Evolutionary conservation across 2,888 invertebrate genomes (phyloP), one percentile per base, ranked within the genome.

Genomic region (Tenthredo distinguenda): DNA sequence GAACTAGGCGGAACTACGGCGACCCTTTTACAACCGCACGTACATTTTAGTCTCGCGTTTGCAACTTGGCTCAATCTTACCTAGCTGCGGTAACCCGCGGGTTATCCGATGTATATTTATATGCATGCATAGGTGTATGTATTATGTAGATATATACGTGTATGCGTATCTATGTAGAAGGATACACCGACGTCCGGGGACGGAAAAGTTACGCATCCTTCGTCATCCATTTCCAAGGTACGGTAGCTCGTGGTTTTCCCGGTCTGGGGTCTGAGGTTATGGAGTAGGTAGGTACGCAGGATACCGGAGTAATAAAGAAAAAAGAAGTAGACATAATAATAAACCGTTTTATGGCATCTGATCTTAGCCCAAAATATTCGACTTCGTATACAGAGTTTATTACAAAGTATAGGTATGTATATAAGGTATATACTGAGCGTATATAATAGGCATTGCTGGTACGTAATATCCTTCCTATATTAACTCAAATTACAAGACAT

Each of bases 291-390:
- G 26, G 26, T 21, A 76, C 40, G 43, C 26, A 21, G 26, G 43
- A 76, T 47, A 43, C 26, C 26, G 26, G 15, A 47, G 47, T 26
- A 76, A 76, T 76, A 37, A 71, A 71, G 40, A 71, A 37, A 40
- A 71, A 71, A 40, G 6, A 43, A 10, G 21, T 76, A 40, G 76
- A 76, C 47, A 43, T 47, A 76, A 76, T 76, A 76, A 76, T 76
- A 76, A 76, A 76, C 76, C 31, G 26, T 76, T 76, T 76, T 76
- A 76, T 26, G 21, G 10, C 76, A 47, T 76, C 76, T 76, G 76
- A 76, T 76, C 76, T 43, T 26, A 76, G 76, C 76, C 71, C 18
- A 71, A 71, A 71, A 71, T 71, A 71, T 6, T 71, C 71, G 71
- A 71, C 71, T 71, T n/a, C 37, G 71, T 34, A 37, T 26, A 37